Percentiles rank a stretch among this genome's conserved stretches.
phyloP scores from a whole-genome alignment of 2,888 invertebrate genomes.

The Drosophila nr. fundita region DNA sequence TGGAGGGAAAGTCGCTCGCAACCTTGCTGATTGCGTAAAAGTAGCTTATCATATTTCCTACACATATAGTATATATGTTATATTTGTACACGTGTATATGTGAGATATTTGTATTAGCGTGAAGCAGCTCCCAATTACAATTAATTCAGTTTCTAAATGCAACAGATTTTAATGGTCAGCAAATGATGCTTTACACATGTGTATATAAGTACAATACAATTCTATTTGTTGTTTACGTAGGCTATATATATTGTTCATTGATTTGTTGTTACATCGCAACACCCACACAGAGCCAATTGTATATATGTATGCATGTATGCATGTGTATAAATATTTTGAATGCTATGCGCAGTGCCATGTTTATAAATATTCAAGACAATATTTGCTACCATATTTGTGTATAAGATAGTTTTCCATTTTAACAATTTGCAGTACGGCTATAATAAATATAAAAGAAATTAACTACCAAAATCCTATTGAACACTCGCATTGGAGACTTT shows the following conservation, averaged over 20 bases:
- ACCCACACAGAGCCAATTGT: conserved; percentile 5
- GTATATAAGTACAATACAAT: conserved; percentile 32
- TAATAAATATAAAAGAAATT: background rate
- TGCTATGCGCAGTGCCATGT: conserved; percentile 5
- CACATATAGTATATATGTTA: conserved; percentile 3
- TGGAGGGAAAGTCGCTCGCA: conserved; percentile 15
- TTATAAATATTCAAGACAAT: conserved; percentile 11
- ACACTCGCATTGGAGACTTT: conserved; percentile 8
- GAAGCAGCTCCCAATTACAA: conserved; percentile 9
- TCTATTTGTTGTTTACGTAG: conserved; percentile 19
- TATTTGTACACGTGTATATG: background rate
- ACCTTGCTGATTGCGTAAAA: conserved; percentile 51
- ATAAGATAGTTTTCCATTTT: background rate
- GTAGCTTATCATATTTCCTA: conserved; percentile 57
- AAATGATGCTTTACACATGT: conserved; percentile 14
- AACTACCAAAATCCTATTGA: background rate
- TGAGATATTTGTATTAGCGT: conserved; percentile 19
- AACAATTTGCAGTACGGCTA: background rate
- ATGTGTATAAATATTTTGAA: conserved; percentile 18
- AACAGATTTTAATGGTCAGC: conserved; percentile 40
- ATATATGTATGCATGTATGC: background rate
- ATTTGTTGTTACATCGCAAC: conserved; percentile 20
- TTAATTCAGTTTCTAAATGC: conserved; percentile 19
- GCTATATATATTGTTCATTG: conserved; percentile 38
- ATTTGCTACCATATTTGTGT: background rate